A percentile compares a stretch with the other conserved stretches of the same genome.
These are phyloP conservation scores for Phaenicophaeus curvirostris DNA, from an alignment of 2,797 vertebrate species.

Conservation along the genomic window DNA sequence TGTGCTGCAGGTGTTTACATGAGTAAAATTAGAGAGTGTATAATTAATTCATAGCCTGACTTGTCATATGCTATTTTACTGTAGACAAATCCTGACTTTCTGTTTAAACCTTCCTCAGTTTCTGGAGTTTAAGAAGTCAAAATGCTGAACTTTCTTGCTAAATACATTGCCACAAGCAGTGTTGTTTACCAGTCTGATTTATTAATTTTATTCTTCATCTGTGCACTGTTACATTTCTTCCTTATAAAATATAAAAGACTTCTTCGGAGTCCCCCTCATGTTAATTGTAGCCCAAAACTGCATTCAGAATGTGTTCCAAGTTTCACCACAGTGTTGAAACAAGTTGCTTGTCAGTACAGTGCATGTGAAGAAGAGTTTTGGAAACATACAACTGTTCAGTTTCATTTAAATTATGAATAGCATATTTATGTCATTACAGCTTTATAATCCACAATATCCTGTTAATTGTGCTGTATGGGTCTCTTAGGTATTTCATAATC, in stretches of 20 bases:
- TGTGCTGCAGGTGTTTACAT: background rate
- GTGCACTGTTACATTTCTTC: background rate
- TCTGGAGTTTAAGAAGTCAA: background rate
- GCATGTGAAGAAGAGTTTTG: background rate
- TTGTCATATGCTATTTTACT: background rate
- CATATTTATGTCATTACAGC: background rate
- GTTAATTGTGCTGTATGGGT: conserved; percentile 13
- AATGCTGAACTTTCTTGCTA: background rate
- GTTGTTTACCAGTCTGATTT: background rate
- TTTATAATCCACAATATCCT: conserved; percentile 30
- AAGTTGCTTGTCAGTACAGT: background rate
- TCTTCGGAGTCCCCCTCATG: background rate
- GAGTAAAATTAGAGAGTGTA: background rate
- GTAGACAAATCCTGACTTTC: background rate
- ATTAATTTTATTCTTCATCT: background rate
- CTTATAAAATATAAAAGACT: background rate
- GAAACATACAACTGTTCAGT: background rate
- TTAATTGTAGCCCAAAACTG: background rate
- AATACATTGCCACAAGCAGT: background rate
- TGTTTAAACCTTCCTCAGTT: background rate
- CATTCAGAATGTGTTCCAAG: background rate
- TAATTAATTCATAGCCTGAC: background rate
- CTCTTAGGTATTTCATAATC: conserved; percentile 8
- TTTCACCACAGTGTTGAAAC: background rate
- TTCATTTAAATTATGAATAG: conserved; percentile 26